Percentiles rank a stretch among this genome's conserved stretches.
Conservation (phyloP, 2,888 invertebrate species). For the Ectemnius cavifrons region DNA sequence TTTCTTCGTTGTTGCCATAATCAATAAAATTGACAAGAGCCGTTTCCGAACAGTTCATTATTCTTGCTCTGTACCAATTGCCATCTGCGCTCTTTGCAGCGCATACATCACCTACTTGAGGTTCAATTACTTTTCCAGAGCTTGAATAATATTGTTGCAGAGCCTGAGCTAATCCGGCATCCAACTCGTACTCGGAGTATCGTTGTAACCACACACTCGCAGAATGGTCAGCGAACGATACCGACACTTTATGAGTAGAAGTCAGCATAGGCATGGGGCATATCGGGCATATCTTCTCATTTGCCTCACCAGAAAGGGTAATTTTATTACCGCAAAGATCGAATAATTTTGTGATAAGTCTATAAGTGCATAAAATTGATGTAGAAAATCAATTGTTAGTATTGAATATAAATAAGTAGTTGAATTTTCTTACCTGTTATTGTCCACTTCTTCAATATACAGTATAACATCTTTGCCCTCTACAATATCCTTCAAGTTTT, state of each 20-base stretch:
- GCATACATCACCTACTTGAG: conserved; percentile 81
- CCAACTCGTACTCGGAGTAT: conserved; percentile 77
- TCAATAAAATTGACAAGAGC: conserved; percentile 83
- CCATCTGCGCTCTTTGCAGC: conserved; percentile 82
- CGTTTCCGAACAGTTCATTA: conserved; percentile 77
- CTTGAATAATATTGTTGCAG: conserved; percentile 81
- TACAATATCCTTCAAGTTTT: conserved; percentile 57
- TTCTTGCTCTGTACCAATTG: conserved; percentile 86
- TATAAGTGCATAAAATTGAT: conserved; percentile 72
- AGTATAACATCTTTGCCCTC: conserved; percentile 75
- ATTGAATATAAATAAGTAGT: conserved; percentile 45
- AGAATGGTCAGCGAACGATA: conserved; percentile 81
- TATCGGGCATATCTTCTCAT: conserved; percentile 75
- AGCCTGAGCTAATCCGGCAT: conserved; percentile 79
- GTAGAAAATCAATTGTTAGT: conserved; percentile 42
- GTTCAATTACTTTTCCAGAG: conserved; percentile 79
- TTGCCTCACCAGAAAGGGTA: conserved; percentile 53
- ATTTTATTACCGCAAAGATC: conserved; percentile 72
- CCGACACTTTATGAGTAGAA: conserved; percentile 81
- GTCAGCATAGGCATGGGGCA: conserved; percentile 83
- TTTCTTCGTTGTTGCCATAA: conserved; percentile 84
- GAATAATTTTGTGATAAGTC: conserved; percentile 84
- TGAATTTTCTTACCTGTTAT: conserved; percentile 70
- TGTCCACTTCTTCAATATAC: conserved; percentile 77
- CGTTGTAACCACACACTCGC: conserved; percentile 84